phyloP scores from a whole-genome alignment of 2,797 vertebrate species.

The Tapirus indicus region DNA sequence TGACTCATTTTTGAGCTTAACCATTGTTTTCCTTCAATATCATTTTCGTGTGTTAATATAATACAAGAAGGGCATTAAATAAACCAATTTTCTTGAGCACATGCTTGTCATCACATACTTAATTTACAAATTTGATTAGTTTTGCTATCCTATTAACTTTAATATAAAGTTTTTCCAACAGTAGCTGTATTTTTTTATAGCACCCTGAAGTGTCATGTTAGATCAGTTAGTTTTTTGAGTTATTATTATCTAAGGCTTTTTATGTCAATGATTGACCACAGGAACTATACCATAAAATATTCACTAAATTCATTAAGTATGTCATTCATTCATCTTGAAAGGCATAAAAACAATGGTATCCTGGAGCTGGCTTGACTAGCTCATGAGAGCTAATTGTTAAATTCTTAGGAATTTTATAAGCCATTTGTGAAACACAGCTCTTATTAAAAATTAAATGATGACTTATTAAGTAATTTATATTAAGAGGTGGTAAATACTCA shows the following conservation, averaged over 20 bases:
- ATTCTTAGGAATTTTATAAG: neutral
- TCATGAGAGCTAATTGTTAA: neutral
- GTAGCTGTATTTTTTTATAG: neutral
- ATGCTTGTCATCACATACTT: neutral
- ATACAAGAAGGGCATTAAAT: neutral
- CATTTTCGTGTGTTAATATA: neutral
- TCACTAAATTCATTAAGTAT: neutral
- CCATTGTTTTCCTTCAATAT: neutral
- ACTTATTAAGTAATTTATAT: neutral
- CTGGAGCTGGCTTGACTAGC: neutral
- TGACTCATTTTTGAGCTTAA: neutral
- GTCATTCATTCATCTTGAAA: neutral
- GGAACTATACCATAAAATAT: neutral
- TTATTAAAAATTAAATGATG: neutral
- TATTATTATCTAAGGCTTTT: neutral
- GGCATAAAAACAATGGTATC: neutral
- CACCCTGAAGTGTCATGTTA: neutral
- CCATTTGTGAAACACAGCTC: neutral
- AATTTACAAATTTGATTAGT: neutral
- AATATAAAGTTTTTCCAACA: neutral
- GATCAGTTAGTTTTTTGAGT: neutral
- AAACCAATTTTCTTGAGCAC: neutral
- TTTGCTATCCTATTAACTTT: neutral
- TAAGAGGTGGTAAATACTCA: neutral
- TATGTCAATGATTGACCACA: neutral